Conservation (phyloP, 2,888 invertebrate genomes). For the Drosophila nigricruria region DNA sequence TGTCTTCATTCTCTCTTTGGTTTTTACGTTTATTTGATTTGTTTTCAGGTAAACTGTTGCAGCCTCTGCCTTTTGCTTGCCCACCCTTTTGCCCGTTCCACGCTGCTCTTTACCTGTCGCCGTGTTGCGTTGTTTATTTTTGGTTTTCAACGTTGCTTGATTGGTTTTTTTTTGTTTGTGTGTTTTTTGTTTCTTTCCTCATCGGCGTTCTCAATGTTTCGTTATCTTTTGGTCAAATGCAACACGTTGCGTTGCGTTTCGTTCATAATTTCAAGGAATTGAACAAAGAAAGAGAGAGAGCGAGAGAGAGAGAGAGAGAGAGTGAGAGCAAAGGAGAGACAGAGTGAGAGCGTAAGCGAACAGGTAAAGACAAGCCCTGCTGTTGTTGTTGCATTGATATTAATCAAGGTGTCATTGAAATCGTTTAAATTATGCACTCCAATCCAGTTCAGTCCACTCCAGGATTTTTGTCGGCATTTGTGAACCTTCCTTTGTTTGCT, state of each 20-base stretch:
- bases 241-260: slow-evolving; percentile 68
- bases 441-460: slow-evolving; percentile 50
- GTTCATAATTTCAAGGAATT: slow-evolving; percentile 81
- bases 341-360: slow-evolving; percentile 19
- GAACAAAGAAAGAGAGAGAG: slow-evolving; percentile 22
- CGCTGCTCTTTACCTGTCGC: slow-evolving; percentile 53
- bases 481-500: slow-evolving; percentile 46
- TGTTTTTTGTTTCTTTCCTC: slow-evolving; percentile 25
- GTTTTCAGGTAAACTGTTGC: slow-evolving; percentile 66
- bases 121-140: slow-evolving; percentile 70
- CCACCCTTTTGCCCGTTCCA: slow-evolving; percentile 16
- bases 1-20: slow-evolving; percentile 25
- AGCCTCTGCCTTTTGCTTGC: slow-evolving; percentile 60
- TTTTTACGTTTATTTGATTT: slow-evolving; percentile 67
- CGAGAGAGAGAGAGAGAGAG: neutral
- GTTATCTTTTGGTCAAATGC: slow-evolving; percentile 77
- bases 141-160: slow-evolving; percentile 77
- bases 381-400: slow-evolving; percentile 75
- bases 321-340: neutral
- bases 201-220: slow-evolving; percentile 45
- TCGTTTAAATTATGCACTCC: slow-evolving; percentile 83
- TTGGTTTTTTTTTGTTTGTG: slow-evolving; percentile 56
- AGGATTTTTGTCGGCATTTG: slow-evolving; percentile 57
- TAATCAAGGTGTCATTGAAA: slow-evolving; percentile 84
- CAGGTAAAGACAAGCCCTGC: slow-evolving; percentile 37